Conservation (phyloP, 37 sponge, comb jelly and placozoan species). For the Ianthella basta region DNA sequence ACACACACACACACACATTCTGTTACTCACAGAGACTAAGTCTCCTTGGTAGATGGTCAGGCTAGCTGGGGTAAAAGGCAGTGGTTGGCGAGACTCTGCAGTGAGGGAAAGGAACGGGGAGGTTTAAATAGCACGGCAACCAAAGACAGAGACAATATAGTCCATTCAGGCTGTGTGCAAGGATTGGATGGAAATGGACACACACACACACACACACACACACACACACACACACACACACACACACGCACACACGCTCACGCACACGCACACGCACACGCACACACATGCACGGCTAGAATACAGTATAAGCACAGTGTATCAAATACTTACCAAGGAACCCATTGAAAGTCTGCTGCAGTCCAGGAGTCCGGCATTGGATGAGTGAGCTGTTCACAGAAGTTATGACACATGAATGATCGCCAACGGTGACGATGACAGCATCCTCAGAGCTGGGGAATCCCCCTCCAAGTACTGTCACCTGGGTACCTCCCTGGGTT, state of each 20-base stretch:
- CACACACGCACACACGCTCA: conserved; percentile 10
- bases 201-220: no score
- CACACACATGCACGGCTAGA: neutral
- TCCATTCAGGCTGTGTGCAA: no score
- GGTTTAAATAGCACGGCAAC: no score
- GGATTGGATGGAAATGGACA: no score
- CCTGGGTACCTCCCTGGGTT: conserved; percentile 69
- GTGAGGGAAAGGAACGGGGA: no score
- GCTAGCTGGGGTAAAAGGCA: no score
- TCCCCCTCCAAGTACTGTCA: conserved; percentile 84
- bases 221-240: neutral
- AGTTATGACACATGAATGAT: conserved; percentile 53
- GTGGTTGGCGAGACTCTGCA: no score
- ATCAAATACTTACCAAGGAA: no score
- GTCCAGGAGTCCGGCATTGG: conserved; percentile 60
- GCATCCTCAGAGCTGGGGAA: conserved; percentile 40
- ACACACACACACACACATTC: conserved; percentile 11
- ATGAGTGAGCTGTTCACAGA: conserved; percentile 49
- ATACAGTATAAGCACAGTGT: no score
- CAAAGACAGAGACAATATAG: no score
- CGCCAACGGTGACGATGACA: conserved; percentile 65
- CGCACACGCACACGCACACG: conserved; percentile 15
- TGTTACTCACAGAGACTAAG: no score
- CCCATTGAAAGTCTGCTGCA: neutral
- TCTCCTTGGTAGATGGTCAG: no score